Percentiles rank a stretch among this genome's conserved stretches.
These are phyloP conservation scores for Cynodonichthys magdalenae DNA, from an alignment of 2,797 vertebrate genomes.

Conservation along the genomic window DNA sequence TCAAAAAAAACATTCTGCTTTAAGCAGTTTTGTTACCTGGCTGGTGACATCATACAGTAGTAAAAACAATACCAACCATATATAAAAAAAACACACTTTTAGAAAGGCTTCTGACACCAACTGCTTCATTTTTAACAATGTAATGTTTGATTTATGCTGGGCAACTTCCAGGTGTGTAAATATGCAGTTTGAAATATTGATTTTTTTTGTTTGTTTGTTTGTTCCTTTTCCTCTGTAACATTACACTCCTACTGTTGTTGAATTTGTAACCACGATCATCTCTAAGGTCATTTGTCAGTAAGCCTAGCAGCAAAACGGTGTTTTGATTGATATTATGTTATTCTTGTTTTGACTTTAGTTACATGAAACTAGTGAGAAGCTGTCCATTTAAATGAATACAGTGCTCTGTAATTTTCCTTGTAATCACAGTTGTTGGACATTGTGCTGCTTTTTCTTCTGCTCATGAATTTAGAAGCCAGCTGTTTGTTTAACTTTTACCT, in stretches of 20 bases:
- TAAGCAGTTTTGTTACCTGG: neutral
- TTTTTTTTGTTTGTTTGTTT: neutral
- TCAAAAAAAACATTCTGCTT: neutral
- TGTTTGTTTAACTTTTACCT: slow-evolving; percentile 18
- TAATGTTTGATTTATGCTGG: neutral
- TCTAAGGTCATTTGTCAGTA: slow-evolving; percentile 43
- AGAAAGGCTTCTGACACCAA: neutral
- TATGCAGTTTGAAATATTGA: no score
- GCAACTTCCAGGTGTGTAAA: neutral
- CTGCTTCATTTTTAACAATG: neutral
- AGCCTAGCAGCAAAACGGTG: slow-evolving; percentile 25
- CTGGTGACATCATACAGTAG: neutral
- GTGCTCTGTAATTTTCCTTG: slow-evolving; percentile 35
- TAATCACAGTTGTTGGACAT: slow-evolving; percentile 58
- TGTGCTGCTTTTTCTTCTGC: slow-evolving; percentile 30
- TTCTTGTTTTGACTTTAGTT: slow-evolving; percentile 46
- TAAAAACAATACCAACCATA: neutral
- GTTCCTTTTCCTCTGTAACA: slow-evolving; percentile 7
- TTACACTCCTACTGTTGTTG: slow-evolving; percentile 5
- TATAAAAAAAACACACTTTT: neutral
- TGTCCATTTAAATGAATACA: slow-evolving; percentile 36
- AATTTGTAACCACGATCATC: slow-evolving; percentile 16
- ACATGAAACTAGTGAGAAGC: slow-evolving; percentile 36
- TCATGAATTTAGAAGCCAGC: slow-evolving; percentile 43
- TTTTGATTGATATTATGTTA: slow-evolving; percentile 54